Evolutionary conservation across 2,797 vertebrate genomes (phyloP).

Genomic region (Gorsachius magnificus): DNA sequence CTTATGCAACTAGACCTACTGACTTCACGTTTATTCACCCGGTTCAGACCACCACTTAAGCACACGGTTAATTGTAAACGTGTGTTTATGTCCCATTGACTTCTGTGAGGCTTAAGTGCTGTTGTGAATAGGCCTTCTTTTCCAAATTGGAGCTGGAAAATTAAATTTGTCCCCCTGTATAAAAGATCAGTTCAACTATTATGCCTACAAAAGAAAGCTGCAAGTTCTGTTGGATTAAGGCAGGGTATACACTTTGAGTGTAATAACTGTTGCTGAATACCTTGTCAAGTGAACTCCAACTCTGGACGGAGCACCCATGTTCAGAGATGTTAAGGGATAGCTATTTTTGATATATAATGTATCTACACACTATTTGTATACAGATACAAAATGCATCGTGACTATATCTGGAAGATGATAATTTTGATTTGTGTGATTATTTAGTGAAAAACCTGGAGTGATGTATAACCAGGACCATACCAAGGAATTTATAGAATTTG

Average conservation of each 20-base stretch:
- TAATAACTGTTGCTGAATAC: not conserved
- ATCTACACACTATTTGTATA: not conserved
- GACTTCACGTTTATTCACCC: slow-evolving; percentile 47
- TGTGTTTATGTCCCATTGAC: slow-evolving; percentile 34
- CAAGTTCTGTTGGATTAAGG: slow-evolving; percentile 9
- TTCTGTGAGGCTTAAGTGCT: not conserved
- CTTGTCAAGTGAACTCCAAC: not conserved
- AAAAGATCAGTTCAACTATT: slow-evolving; percentile 37
- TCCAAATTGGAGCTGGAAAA: not conserved
- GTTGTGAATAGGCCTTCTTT: slow-evolving; percentile 27
- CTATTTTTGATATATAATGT: not conserved
- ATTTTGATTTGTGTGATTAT: not conserved
- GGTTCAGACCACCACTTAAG: slow-evolving; percentile 36
- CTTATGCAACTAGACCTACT: slow-evolving; percentile 37
- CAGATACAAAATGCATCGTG: not conserved
- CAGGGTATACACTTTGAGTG: not conserved
- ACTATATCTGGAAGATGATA: not conserved
- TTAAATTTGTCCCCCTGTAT: slow-evolving; percentile 34
- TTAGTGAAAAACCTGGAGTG: slow-evolving; percentile 40
- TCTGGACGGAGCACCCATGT: not conserved
- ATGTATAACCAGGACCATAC: not conserved
- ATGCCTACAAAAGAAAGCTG: not conserved
- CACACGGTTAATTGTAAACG: slow-evolving; percentile 53
- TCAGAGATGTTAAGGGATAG: not conserved
- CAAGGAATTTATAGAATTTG: slow-evolving; percentile 16